phyloP scores from a whole-genome alignment of 1,140 invertebrate species.

The Camponotus floridanus region DNA sequence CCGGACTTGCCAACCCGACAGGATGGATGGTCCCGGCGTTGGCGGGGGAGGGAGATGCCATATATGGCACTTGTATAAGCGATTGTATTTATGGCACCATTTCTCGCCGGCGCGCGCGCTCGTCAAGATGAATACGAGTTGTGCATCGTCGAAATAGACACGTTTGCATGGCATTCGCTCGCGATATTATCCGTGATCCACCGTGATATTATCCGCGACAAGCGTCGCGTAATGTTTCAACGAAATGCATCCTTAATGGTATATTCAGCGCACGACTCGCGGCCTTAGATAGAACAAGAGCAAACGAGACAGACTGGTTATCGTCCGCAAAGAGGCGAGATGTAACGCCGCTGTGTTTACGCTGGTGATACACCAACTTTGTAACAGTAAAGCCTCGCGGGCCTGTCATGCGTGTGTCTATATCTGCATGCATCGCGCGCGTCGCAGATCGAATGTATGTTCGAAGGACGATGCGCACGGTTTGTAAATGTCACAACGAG shows the following conservation, averaged over 20 bases:
- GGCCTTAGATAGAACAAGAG: neutral
- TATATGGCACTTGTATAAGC: slow-evolving; percentile 52
- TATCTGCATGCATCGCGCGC: slow-evolving; percentile 31
- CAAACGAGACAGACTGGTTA: neutral
- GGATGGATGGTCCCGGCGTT: slow-evolving; percentile 53
- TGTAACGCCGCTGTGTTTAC: slow-evolving; percentile 39
- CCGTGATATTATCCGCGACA: slow-evolving; percentile 12
- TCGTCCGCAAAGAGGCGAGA: neutral
- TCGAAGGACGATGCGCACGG: neutral
- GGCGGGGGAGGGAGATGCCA: slow-evolving; percentile 19
- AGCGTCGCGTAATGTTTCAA: slow-evolving; percentile 41
- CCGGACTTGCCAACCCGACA: slow-evolving; percentile 50
- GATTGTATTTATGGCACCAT: slow-evolving; percentile 65
- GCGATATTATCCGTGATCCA: slow-evolving; percentile 49
- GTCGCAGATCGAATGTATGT: slow-evolving; percentile 29
- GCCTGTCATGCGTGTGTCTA: neutral
- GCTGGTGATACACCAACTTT: slow-evolving; percentile 48
- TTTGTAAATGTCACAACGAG: neutral
- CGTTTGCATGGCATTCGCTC: neutral
- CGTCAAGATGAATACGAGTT: neutral
- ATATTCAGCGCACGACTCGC: slow-evolving; percentile 41
- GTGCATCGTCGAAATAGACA: slow-evolving; percentile 25
- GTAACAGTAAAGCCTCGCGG: slow-evolving; percentile 52
- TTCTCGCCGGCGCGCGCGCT: slow-evolving; percentile 17
- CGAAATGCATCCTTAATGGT: slow-evolving; percentile 44